phyloP scores from a whole-genome alignment of 2,888 invertebrate genomes.

The Agrochola circellaris region DNA sequence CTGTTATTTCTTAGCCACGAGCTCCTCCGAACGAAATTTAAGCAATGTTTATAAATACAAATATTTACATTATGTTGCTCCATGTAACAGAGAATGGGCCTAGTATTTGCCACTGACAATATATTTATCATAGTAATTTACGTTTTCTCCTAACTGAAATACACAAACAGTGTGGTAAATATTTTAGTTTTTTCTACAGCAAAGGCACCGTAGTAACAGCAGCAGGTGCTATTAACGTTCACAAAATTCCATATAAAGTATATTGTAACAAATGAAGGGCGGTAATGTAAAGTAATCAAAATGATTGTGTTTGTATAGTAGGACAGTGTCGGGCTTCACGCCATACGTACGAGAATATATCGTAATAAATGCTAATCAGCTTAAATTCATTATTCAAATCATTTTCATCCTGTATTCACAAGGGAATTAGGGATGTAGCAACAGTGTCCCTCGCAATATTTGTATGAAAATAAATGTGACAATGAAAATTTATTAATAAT shows the following conservation, averaged over 20 bases:
- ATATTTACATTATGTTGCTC: background rate
- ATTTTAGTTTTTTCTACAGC: background rate
- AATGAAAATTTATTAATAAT: background rate
- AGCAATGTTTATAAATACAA: too few relatives aligned
- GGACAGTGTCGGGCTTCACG: slow-evolving; percentile 39
- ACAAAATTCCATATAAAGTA: slow-evolving; percentile 1
- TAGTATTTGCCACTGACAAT: background rate
- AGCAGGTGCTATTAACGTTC: background rate
- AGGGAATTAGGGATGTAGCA: slow-evolving; percentile 20
- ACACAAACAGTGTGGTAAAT: background rate
- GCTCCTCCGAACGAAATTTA: too few relatives aligned
- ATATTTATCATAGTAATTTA: background rate
- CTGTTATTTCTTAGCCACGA: too few relatives aligned
- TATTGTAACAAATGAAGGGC: background rate
- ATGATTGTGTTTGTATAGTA: slow-evolving; percentile 31
- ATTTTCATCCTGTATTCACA: slow-evolving; percentile 28
- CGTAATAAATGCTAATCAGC: slow-evolving; percentile 53
- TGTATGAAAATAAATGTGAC: slow-evolving; percentile 18
- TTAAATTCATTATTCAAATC: slow-evolving; percentile 53
- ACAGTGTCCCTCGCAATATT: slow-evolving; percentile 22
- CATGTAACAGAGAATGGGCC: background rate
- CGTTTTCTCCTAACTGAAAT: background rate
- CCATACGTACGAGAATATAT: slow-evolving; percentile 16
- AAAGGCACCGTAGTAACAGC: slow-evolving; percentile 7
- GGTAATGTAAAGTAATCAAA: slow-evolving; percentile 3